Conservation (phyloP, 2,888 invertebrate genomes). For the Mesorhabditis sp. region DNA sequence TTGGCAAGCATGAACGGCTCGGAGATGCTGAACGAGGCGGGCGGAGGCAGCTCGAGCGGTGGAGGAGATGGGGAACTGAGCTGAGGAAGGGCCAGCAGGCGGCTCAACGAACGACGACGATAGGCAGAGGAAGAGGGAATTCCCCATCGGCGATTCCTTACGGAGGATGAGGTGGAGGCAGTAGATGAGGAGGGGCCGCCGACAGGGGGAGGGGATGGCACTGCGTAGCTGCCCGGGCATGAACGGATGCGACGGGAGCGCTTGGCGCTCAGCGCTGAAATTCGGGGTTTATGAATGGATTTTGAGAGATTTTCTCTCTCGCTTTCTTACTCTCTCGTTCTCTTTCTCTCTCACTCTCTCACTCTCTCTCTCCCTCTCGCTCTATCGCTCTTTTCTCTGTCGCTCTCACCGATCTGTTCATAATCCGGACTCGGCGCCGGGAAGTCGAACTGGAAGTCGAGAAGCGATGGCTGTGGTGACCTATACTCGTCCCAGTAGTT, state of each 20-base stretch:
- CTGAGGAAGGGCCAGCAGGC: conserved; percentile 13
- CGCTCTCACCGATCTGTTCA: conserved; percentile 28
- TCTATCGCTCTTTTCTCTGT: too few species aligned
- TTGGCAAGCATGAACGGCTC: conserved; percentile 52
- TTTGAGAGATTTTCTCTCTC: background rate
- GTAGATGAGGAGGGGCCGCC: conserved; percentile 8
- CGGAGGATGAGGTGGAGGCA: conserved; percentile 13
- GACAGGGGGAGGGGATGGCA: conserved; percentile 19
- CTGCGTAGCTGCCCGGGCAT: conserved; percentile 27
- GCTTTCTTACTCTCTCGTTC: too few species aligned
- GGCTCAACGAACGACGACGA: conserved; percentile 14
- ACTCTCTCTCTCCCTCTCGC: too few species aligned
- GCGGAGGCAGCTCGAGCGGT: conserved; percentile 27
- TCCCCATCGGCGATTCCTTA: conserved; percentile 13
- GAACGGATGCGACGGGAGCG: conserved; percentile 32
- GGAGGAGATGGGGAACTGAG: conserved; percentile 6
- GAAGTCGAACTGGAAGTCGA: conserved; percentile 49
- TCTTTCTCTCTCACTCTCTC: too few species aligned
- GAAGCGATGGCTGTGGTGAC: conserved; percentile 52
- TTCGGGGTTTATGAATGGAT: conserved; percentile 10
- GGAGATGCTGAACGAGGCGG: conserved; percentile 36
- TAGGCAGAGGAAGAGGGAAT: conserved; percentile 7
- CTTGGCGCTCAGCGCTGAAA: conserved; percentile 36
- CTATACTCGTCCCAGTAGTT: conserved; percentile 45
- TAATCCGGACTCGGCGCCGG: conserved; percentile 44